These are phyloP conservation scores for Priocnemis perturbator DNA, from an alignment of 2,888 invertebrate species.

Conservation along the genomic window DNA sequence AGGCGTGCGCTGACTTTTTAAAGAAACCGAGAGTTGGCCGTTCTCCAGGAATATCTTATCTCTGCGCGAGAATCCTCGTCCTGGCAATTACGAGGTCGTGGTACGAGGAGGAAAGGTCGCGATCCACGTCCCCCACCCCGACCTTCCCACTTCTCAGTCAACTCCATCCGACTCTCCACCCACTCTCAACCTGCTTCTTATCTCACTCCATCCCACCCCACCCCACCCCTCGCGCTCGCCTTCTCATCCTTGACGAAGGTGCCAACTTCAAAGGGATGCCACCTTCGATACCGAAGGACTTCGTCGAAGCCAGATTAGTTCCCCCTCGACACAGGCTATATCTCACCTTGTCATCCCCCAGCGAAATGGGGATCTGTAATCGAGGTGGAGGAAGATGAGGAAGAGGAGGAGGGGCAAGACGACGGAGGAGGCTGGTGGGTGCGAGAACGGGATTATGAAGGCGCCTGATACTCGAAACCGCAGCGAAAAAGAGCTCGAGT, in stretches of 20 bases:
- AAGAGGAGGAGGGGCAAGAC: constrained; percentile 6
- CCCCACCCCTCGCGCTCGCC: too few species aligned
- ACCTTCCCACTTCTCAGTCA: neutral
- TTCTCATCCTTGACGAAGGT: constrained; percentile 21
- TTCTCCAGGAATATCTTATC: constrained; percentile 61
- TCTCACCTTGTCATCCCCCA: constrained; percentile 34
- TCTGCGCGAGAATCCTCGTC: constrained; percentile 29
- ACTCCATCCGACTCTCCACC: neutral
- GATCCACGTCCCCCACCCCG: neutral
- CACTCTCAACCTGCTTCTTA: too few species aligned
- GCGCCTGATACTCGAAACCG: constrained; percentile 38
- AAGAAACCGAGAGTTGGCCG: constrained; percentile 62
- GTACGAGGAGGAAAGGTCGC: constrained; percentile 7
- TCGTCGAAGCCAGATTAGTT: constrained; percentile 56
- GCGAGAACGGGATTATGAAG: constrained; percentile 35
- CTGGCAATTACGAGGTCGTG: constrained; percentile 36
- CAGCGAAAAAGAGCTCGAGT: constrained; percentile 11
- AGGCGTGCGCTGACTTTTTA: constrained; percentile 25
- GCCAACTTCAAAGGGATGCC: constrained; percentile 41
- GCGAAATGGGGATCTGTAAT: constrained; percentile 16
- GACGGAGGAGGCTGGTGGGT: constrained; percentile 23
- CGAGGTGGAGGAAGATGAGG: constrained; percentile 7
- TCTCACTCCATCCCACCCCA: constrained; percentile 1
- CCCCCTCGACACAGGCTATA: constrained; percentile 27
- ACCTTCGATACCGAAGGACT: constrained; percentile 43